A percentile compares a stretch with the other conserved stretches of the same genome.
phyloP scores from a whole-genome alignment of 2,113 vertebrate genomes.

The Chlamydotis undulata region DNA sequence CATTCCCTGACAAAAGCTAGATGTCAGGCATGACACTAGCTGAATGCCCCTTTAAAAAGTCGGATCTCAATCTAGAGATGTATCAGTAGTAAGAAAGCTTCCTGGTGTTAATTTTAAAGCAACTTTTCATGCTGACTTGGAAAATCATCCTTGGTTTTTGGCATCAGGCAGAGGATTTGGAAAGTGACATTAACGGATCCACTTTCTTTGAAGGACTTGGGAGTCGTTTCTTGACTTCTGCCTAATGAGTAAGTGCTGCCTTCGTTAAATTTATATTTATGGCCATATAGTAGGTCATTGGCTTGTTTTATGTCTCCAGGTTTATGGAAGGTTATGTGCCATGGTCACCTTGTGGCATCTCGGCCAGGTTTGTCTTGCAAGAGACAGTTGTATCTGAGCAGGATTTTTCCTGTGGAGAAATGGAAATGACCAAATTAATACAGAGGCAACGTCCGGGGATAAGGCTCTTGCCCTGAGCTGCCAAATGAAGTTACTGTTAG shows the following conservation, averaged over 20 bases:
- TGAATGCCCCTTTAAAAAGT: neutral
- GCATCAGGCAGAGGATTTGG: conserved; percentile 18
- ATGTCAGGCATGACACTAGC: neutral
- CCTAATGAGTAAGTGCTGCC: conserved; percentile 69
- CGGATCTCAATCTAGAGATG: neutral
- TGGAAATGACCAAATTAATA: conserved; percentile 53
- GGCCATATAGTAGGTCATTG: conserved; percentile 63
- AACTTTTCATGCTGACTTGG: conserved; percentile 59
- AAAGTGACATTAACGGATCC: conserved; percentile 60
- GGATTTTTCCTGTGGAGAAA: conserved; percentile 26
- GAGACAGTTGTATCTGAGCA: conserved; percentile 28
- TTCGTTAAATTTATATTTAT: conserved; percentile 74
- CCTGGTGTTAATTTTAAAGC: conserved; percentile 41
- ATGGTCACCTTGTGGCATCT: conserved; percentile 65
- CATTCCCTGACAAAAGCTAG: conserved; percentile 18
- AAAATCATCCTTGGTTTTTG: conserved; percentile 46
- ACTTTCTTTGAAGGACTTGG: conserved; percentile 73
- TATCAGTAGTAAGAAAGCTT: conserved; percentile 9
- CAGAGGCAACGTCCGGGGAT: neutral
- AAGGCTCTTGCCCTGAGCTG: conserved; percentile 20
- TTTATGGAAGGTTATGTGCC: conserved; percentile 68
- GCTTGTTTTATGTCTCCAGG: conserved; percentile 66
- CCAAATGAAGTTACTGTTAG: conserved; percentile 36
- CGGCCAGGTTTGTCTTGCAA: conserved; percentile 18
- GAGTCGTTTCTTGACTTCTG: conserved; percentile 71